Evolutionary conservation across 2,113 vertebrate genomes (phyloP).

Genomic region (Dolichotis patagonum): DNA sequence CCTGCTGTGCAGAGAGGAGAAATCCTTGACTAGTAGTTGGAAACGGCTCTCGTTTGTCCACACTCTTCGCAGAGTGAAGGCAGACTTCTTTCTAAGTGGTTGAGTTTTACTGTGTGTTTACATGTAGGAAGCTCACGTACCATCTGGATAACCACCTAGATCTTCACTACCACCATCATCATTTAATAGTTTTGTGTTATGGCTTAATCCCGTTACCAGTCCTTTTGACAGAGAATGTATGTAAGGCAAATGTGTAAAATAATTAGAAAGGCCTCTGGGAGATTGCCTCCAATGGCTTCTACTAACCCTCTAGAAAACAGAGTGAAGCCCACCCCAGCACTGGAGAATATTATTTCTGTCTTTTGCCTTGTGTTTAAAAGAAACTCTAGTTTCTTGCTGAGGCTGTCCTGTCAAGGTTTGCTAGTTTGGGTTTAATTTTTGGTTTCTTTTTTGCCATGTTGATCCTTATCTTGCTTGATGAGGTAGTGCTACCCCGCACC

Average conservation of each 20-base stretch:
- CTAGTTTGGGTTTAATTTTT: neutral
- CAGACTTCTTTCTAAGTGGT: constrained; percentile 28
- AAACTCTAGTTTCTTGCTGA: constrained; percentile 25
- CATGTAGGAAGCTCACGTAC: constrained; percentile 29
- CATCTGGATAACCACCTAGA: constrained; percentile 6
- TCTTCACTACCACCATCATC: neutral
- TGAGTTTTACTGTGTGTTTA: constrained; percentile 41
- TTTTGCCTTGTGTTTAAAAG: constrained; percentile 27
- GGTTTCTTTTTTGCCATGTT: constrained; percentile 16
- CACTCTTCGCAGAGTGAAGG: neutral
- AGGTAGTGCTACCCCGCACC: neutral
- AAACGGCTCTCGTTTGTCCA: constrained; percentile 24
- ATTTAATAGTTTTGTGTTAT: constrained; percentile 37
- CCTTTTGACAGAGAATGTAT: constrained; percentile 18
- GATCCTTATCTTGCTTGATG: neutral
- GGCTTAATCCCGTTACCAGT: neutral
- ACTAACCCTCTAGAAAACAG: neutral
- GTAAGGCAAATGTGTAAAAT: neutral
- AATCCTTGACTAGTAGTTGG: constrained; percentile 25
- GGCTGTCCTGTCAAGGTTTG: constrained; percentile 9
- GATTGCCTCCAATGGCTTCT: neutral
- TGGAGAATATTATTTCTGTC: constrained; percentile 23
- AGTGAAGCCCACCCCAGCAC: constrained; percentile 42
- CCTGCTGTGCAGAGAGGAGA: constrained; percentile 38
- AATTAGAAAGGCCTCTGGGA: neutral